Conservation (phyloP, 2,888 invertebrate genomes). For the Ischnus inquisitorius region DNA sequence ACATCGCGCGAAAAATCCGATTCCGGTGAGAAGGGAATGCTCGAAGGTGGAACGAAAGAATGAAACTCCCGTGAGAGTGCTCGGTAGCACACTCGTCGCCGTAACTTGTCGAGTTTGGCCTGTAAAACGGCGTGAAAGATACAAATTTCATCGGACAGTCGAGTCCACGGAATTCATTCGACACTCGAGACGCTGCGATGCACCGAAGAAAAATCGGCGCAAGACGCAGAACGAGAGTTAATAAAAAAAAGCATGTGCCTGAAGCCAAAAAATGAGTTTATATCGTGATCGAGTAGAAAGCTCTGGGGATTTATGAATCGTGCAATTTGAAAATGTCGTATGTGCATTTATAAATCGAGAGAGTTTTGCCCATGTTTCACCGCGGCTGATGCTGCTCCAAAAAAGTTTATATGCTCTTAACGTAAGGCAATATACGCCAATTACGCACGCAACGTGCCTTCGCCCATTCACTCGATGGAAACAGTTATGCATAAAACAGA, state of each 20-base stretch:
- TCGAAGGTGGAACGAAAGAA: conserved; percentile 29
- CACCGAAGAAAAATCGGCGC: neutral
- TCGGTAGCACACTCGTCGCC: conserved; percentile 33
- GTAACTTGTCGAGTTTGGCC: conserved; percentile 46
- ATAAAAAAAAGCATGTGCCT: neutral
- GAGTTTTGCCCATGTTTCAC: neutral
- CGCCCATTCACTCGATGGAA: conserved; percentile 20
- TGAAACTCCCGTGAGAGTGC: conserved; percentile 19
- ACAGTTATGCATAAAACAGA: neutral
- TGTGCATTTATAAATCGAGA: conserved; percentile 48
- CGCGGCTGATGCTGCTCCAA: conserved; percentile 17
- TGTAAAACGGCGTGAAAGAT: conserved; percentile 30
- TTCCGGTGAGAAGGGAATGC: conserved; percentile 5
- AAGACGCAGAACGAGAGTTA: neutral
- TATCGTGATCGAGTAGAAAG: neutral
- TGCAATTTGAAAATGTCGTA: conserved; percentile 26
- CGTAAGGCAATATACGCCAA: conserved; percentile 28
- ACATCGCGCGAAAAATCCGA: conserved; percentile 32
- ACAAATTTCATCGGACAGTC: conserved; percentile 36
- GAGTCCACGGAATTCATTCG: neutral
- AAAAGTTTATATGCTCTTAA: conserved; percentile 6
- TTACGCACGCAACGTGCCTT: neutral
- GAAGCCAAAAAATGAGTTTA: neutral
- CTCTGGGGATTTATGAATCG: conserved; percentile 33
- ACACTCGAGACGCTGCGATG: neutral